Evolutionary conservation across 2,888 invertebrate species (phyloP), one percentile per base, ranked within the genome.

Genomic region (Agrotis puta): DNA sequence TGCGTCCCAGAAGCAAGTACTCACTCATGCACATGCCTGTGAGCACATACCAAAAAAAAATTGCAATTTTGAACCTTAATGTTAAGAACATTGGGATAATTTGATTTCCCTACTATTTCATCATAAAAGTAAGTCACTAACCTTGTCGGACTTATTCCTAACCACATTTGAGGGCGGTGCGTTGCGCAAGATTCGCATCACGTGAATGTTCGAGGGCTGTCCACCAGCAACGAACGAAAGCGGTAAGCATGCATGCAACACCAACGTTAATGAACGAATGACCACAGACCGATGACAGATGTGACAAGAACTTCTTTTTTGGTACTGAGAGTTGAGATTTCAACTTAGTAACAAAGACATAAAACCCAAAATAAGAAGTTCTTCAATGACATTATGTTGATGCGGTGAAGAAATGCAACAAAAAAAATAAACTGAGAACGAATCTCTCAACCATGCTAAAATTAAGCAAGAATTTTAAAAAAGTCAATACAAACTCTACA

Each of bases 111-210:
- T 50, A 47, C 27, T n/a, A 65, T 27, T 76, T 24, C 14, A 48
- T 20, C 14, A 73, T 56, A 80, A 65, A 47, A 80, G 27, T 64
- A 76, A 70, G 50, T 68, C 85, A 95, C 97, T 96, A 97, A 98
- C 98, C 98, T 98, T 98, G 91, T 98, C 98, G 27, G 98, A 98
- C 94, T 98, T 98, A 91, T 97, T 98, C 97, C 97, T 98, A 95
- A 97, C 97, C 94, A 98, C 95, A 97, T 98, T 97, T 86, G 98
- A 98, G 64, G 98, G 98, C 88, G 98, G 98, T 83, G 98, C 98
- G 96, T 98, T 97, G 94, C 98, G 97, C 87, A 98, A 97, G 90
- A 97, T 97, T 94, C 98, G 97, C 96, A 98, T 97, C 93, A 98
- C 97, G 92, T 97, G 97, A 92, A 98, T 97, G 96, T 98, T 98